Conservation (phyloP, 2,797 vertebrate species). For the Crypturellus tataupa region DNA sequence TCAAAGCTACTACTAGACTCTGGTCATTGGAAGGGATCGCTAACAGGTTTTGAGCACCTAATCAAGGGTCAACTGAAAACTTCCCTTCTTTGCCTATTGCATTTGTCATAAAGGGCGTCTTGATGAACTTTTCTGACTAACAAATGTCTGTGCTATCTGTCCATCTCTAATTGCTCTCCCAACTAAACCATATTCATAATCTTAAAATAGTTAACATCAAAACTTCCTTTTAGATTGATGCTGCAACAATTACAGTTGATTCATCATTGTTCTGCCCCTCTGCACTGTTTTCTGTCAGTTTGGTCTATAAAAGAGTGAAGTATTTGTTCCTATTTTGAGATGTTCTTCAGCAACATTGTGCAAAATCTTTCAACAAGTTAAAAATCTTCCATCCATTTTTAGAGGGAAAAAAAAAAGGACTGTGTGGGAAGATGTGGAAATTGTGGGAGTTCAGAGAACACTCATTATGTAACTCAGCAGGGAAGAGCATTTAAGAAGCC, state of each 20-base stretch:
- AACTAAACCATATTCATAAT: neutral
- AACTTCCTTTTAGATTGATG: neutral
- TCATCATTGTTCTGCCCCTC: neutral
- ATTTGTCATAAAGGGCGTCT: neutral
- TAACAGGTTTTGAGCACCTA: neutral
- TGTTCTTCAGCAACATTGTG: conserved; percentile 11
- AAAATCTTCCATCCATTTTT: conserved; percentile 32
- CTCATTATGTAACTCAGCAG: conserved; percentile 53
- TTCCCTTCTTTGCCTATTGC: neutral
- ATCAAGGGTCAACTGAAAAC: neutral
- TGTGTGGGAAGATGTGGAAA: conserved; percentile 54
- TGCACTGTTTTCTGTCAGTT: neutral
- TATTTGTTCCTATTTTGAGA: neutral
- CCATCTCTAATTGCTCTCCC: neutral
- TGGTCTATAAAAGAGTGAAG: neutral
- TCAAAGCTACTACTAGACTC: neutral
- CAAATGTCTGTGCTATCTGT: neutral
- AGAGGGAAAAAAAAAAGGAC: neutral
- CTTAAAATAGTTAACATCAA: neutral
- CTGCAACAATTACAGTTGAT: neutral
- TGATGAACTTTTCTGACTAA: neutral
- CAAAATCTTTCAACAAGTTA: neutral
- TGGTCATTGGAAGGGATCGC: neutral
- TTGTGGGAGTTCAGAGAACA: conserved; percentile 47
- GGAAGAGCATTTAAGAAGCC: conserved; percentile 8